Conservation (phyloP, 2,888 invertebrate genomes). For the Coecobrya sp. region DNA sequence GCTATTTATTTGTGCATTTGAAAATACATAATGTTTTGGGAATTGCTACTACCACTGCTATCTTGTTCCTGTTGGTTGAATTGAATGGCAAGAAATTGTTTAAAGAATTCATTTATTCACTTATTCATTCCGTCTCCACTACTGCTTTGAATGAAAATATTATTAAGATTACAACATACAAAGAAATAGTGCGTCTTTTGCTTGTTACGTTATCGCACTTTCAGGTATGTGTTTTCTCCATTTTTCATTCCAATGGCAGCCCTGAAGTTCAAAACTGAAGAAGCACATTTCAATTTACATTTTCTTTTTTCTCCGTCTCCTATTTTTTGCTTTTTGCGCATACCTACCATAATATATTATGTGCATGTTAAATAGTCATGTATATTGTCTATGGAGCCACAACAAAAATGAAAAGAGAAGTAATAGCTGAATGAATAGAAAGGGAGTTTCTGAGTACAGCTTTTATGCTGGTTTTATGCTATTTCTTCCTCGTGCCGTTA, state of each 20-base stretch:
- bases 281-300: constrained; percentile 44
- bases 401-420: neutral
- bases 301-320: neutral
- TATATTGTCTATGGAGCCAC: neutral
- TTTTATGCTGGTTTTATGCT: too few species aligned
- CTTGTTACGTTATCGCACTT: constrained; percentile 25
- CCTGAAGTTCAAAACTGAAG: neutral
- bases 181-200: neutral
- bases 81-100: neutral
- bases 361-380: constrained; percentile 45
- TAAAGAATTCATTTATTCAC: constrained; percentile 15
- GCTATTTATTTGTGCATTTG: neutral
- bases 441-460: constrained; percentile 11
- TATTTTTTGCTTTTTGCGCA: neutral
- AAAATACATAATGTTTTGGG: neutral
- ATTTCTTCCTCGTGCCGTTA: constrained; percentile 1
- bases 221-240: constrained; percentile 18
- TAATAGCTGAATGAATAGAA: constrained; percentile 17
- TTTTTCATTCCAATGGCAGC: neutral
- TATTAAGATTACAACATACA: neutral
- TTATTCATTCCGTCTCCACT: neutral
- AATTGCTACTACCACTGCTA: too few species aligned
- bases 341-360: constrained; percentile 10
- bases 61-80: too few species aligned
- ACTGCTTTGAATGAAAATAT: constrained; percentile 8